These are phyloP conservation scores for Limnothrissa miodon DNA, from an alignment of 2,113 vertebrate species.

Conservation along the genomic window DNA sequence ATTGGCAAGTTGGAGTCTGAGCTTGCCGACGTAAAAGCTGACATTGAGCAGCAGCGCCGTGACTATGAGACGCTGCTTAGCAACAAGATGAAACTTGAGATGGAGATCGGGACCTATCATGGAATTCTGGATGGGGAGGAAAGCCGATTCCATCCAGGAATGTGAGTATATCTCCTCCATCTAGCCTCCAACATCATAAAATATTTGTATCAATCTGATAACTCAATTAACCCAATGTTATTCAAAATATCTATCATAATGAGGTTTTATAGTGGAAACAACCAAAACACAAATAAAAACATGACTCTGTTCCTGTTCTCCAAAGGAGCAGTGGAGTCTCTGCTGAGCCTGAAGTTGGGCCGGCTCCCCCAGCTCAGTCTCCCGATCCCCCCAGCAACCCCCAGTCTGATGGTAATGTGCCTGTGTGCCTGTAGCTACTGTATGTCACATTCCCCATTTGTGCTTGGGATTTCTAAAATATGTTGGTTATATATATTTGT, in stretches of 20 bases:
- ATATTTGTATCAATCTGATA: not conserved
- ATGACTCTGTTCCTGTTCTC: conserved; percentile 7
- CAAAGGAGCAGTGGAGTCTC: conserved; percentile 31
- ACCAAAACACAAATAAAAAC: not conserved
- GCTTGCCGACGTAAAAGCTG: conserved; percentile 77
- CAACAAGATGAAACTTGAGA: conserved; percentile 81
- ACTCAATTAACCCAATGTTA: not conserved
- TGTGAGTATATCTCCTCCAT: conserved; percentile 50
- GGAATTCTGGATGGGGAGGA: conserved; percentile 88
- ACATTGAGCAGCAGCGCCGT: conserved; percentile 82
- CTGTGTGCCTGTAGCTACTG: not conserved
- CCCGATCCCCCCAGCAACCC: not conserved
- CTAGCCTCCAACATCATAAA: not conserved
- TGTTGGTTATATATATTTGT: not conserved
- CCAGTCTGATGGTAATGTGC: conserved; percentile 28
- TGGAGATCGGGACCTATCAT: conserved; percentile 82
- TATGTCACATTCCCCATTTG: not conserved
- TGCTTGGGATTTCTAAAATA: not conserved
- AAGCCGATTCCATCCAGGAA: conserved; percentile 63
- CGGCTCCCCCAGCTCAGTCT: not conserved
- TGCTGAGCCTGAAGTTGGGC: conserved; percentile 24
- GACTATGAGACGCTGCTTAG: conserved; percentile 78
- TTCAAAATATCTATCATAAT: not conserved
- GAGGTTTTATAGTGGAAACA: not conserved
- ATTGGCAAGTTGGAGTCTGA: conserved; percentile 87